Conservation (phyloP, 2,113 vertebrate species). For the Salvelinus alpinus region DNA sequence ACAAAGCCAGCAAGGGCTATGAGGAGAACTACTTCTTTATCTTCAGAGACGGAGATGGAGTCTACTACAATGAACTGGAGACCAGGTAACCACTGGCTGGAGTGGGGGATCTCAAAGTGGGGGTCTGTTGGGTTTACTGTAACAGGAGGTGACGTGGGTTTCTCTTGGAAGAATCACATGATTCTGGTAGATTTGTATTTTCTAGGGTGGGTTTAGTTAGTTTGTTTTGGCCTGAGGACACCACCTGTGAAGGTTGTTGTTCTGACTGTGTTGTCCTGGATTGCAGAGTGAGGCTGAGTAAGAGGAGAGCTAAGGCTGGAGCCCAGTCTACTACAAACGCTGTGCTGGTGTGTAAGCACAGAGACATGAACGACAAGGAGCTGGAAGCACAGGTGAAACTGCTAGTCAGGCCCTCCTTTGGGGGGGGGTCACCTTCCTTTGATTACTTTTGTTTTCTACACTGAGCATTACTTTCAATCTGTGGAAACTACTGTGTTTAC, state of each 20-base stretch:
- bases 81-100: constrained; percentile 75
- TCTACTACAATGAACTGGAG: constrained; percentile 95
- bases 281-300: constrained; percentile 88
- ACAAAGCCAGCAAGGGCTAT: constrained; percentile 96
- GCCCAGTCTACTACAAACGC: constrained; percentile 90
- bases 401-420: not conserved
- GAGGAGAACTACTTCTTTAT: constrained; percentile 98
- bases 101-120: not conserved
- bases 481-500: too few relatives aligned
- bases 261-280: constrained; percentile 32
- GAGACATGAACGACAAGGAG: constrained; percentile 95
- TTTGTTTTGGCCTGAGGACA: not conserved
- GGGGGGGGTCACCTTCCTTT: too few relatives aligned
- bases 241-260: not conserved
- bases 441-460: too few relatives aligned
- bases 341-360: constrained; percentile 90
- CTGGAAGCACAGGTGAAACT: constrained; percentile 86
- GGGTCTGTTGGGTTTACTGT: too few relatives aligned
- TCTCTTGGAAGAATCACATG: too few relatives aligned
- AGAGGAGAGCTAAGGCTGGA: constrained; percentile 89
- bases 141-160: too few relatives aligned
- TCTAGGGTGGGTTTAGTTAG: too few relatives aligned
- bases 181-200: too few relatives aligned
- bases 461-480: too few relatives aligned
- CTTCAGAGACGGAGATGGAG: constrained; percentile 89